Base-by-base conservation (phyloP, 2,888 invertebrate genomes). In the Bellardia bayeri region DNA sequence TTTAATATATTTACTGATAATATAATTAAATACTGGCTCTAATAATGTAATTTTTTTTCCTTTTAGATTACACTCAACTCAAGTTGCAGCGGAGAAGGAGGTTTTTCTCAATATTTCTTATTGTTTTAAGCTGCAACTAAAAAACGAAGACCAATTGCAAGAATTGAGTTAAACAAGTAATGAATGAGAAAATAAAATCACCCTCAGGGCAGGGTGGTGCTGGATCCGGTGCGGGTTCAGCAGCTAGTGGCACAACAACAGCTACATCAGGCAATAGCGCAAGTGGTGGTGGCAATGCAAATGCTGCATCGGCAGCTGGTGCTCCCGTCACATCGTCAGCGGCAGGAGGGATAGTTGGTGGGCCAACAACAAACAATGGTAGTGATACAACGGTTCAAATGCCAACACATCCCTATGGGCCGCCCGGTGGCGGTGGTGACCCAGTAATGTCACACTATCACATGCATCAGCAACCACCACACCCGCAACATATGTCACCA, bases 161-260 rank as follows among this genome's bases (percentile, higher is more conserved):
- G 88, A 88, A 89, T 89, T 87, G 86, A 89, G 89, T 89, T 88
- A 83, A 81, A 78, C 54, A 88, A 89, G 89, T 88, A 90, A 91
- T 93, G 93, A 93, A 93, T 92, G 93, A 93, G 83, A 93, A 93
- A 92, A 93, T 92, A 88, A 93, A 93, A 90, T 93, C 93, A 90
- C 93, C 93, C 90, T 93, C 93, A 85, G 91, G 92, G 84, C 92
- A 92, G 91, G 91, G 91, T 90, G 90, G 90, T 85, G 90, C 89
- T 81, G 90, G 88, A 82, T 87, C 89, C 42, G 86, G 84, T 37
- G 85, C 89, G 40, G 84, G 88, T 69, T 69, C 80, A 61, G 76
- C 85, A 75, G 89, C 80, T 40, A 81, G 85, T 87, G 89, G 83
- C 3, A 84, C 79, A 58, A 66, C 76, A 51, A 63, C 80, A 76